A percentile compares a stretch with the other conserved stretches of the same genome.
phyloP scores from a whole-genome alignment of 1,140 invertebrate species.

The Eufriesea mexicana region DNA sequence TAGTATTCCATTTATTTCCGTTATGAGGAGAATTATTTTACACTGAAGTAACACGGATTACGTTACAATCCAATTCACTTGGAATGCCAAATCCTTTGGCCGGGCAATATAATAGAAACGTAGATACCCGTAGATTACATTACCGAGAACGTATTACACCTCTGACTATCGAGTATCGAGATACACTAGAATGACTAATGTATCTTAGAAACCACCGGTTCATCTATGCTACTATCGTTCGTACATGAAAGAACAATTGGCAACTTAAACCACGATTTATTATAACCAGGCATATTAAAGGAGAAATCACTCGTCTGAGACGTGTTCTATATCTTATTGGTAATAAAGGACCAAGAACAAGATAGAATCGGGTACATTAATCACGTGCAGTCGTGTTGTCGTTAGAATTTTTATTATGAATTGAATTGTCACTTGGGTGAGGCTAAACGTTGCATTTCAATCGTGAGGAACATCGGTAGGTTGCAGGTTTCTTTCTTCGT shows the following conservation, averaged over 20 bases:
- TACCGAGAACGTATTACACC: conserved; percentile 21
- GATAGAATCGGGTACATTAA: background rate
- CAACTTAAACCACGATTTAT: background rate
- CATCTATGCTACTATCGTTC: background rate
- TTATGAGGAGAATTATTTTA: background rate
- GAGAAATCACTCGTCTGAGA: background rate
- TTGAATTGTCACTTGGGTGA: background rate
- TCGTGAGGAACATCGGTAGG: background rate
- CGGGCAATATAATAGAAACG: conserved; percentile 24
- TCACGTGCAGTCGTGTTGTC: background rate
- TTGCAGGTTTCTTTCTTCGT: background rate
- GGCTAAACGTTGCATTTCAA: background rate
- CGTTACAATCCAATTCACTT: conserved; percentile 3
- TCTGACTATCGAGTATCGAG: conserved; percentile 20
- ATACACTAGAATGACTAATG: conserved; percentile 10
- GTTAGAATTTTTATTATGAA: background rate
- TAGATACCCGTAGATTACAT: conserved; percentile 38
- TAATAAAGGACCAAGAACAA: background rate
- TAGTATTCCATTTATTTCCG: background rate
- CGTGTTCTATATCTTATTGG: background rate
- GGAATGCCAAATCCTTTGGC: conserved; percentile 29
- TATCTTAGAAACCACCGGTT: background rate
- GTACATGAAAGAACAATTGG: background rate
- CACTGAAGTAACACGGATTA: background rate
- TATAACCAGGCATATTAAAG: too few species aligned